phyloP scores from a whole-genome alignment of 2,888 invertebrate species.

The Drosophila melanosoma region DNA sequence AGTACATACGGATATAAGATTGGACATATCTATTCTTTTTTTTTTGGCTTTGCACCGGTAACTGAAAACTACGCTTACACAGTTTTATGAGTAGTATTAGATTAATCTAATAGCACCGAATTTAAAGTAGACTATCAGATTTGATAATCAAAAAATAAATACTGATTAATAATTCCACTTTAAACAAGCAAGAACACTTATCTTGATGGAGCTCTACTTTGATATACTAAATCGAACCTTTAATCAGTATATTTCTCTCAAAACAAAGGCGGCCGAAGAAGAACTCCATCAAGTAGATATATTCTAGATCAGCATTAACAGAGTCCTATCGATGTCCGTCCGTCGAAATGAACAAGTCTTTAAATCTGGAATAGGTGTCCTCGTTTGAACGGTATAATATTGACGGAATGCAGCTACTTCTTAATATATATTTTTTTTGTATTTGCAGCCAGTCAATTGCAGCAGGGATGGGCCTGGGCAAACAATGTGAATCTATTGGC shows the following conservation, averaged over 20 bases:
- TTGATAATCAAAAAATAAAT: constrained; percentile 18
- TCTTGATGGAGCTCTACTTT: background rate
- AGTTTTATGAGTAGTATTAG: background rate
- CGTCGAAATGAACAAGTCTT: background rate
- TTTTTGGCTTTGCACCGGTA: background rate
- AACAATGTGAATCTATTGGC: constrained; percentile 87
- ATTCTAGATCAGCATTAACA: background rate
- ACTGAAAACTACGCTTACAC: background rate
- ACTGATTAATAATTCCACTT: background rate
- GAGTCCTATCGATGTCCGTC: background rate
- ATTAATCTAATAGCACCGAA: background rate
- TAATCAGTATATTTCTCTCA: too few species aligned
- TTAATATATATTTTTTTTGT: background rate
- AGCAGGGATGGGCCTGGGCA: constrained; percentile 87
- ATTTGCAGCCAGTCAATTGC: constrained; percentile 86
- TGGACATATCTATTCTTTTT: background rate
- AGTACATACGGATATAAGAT: background rate
- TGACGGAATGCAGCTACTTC: too few species aligned
- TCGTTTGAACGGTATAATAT: too few species aligned
- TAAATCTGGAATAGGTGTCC: background rate
- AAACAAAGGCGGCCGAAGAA: background rate
- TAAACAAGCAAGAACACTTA: background rate
- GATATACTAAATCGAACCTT: background rate
- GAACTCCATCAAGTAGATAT: background rate
- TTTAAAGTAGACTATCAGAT: background rate